These are phyloP conservation scores for Nymphalis polychloros DNA, from an alignment of 2,888 invertebrate genomes.

Conservation along the genomic window DNA sequence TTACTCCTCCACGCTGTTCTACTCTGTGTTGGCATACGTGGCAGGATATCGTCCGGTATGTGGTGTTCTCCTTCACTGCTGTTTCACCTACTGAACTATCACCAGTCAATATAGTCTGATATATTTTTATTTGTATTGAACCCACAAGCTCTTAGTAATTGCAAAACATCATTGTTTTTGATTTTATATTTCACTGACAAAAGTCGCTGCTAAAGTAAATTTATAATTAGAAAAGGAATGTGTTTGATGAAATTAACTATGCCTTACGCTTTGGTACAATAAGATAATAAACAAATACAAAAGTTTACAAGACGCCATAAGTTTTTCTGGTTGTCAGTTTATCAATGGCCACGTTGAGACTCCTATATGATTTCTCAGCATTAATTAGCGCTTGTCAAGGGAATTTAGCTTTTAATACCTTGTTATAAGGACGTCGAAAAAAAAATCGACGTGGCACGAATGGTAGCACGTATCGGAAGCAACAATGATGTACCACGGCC, in stretches of 20 bases:
- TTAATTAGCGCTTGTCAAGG: slow-evolving; percentile 42
- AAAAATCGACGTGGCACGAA: slow-evolving; percentile 42
- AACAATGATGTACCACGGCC: slow-evolving; percentile 72
- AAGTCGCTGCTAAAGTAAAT: neutral
- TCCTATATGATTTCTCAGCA: slow-evolving; percentile 42
- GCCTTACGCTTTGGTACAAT: slow-evolving; percentile 6
- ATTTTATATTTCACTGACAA: neutral
- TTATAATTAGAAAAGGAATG: neutral
- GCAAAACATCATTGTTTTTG: too few relatives aligned
- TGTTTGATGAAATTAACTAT: slow-evolving; percentile 5
- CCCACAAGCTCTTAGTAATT: too few relatives aligned
- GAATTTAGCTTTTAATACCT: slow-evolving; percentile 29
- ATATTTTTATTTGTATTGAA: too few relatives aligned
- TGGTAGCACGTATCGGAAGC: slow-evolving; percentile 68
- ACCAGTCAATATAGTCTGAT: too few relatives aligned
- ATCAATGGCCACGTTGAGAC: slow-evolving; percentile 41
- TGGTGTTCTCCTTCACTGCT: too few relatives aligned
- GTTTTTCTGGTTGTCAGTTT: slow-evolving; percentile 43
- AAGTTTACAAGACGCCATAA: slow-evolving; percentile 34
- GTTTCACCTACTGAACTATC: too few relatives aligned
- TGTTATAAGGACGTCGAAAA: slow-evolving; percentile 31
- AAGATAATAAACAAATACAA: slow-evolving; percentile 28
- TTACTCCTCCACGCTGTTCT: too few relatives aligned
- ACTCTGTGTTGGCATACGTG: too few relatives aligned
- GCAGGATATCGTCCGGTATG: too few relatives aligned